Evolutionary conservation across 2,888 invertebrate genomes (phyloP).

Genomic region (Acanthosoma haemorrhoidale): DNA sequence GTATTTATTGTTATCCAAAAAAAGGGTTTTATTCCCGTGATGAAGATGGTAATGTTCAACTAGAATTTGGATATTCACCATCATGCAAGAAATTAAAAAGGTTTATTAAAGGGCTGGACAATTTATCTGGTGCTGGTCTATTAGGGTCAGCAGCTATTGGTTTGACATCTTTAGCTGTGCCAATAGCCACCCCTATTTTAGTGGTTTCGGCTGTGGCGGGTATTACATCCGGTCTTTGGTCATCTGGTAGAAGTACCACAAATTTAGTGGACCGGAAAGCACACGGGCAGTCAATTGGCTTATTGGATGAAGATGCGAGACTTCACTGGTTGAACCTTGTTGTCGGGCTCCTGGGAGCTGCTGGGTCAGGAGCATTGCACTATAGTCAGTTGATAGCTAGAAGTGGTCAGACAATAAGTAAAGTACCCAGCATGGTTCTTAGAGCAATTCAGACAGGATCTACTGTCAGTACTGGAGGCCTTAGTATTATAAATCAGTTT

Average conservation of each 20-base stretch:
- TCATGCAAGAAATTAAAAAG: not conserved
- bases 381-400: not conserved
- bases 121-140: not conserved
- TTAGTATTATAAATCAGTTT: not conserved
- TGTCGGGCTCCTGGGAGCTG: not conserved
- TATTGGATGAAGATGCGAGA: not conserved
- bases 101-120: not conserved
- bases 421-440: not conserved
- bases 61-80: conserved; percentile 6
- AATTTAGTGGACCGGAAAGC: not conserved
- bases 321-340: not conserved
- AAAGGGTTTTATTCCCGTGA: not conserved
- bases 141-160: not conserved
- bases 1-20: conserved; percentile 16
- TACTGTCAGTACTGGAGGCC: not conserved
- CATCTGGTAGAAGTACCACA: not conserved
- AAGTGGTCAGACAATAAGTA: not conserved
- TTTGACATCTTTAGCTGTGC: not conserved
- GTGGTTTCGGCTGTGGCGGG: not conserved
- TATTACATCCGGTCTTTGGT: not conserved
- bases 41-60: not conserved
- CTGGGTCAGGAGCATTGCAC: not conserved
- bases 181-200: not conserved
- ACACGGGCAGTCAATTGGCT: not conserved
- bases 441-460: not conserved